phyloP scores from a whole-genome alignment of 2,113 vertebrate species.

The Malurus alboscapulatus region DNA sequence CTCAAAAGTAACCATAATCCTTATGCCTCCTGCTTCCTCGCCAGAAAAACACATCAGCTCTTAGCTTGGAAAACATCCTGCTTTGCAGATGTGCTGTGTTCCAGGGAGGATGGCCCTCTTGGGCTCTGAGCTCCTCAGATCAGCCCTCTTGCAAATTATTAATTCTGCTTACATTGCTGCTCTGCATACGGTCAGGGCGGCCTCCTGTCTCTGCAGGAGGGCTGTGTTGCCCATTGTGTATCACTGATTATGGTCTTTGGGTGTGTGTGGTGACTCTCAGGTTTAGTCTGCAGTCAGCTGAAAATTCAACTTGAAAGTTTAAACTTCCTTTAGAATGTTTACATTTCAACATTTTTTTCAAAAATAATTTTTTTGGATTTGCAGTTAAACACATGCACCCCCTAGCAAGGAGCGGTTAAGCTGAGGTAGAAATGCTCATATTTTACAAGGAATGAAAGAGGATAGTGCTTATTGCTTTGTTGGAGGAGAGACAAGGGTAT shows the following conservation, averaged over 20 bases:
- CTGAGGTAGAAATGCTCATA: neutral
- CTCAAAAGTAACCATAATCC: neutral
- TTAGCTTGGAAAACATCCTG: neutral
- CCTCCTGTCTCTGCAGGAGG: neutral
- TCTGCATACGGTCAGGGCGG: fast-evolving
- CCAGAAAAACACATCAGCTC: slow-evolving; percentile 15
- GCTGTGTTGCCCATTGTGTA: fast-evolving
- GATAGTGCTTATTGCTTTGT: neutral
- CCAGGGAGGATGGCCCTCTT: neutral
- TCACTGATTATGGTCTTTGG: neutral
- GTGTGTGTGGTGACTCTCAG: neutral
- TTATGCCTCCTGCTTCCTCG: neutral
- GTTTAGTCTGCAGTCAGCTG: neutral
- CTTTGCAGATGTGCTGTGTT: neutral
- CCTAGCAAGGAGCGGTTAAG: neutral
- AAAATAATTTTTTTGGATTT: neutral
- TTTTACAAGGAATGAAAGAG: neutral
- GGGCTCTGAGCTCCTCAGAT: neutral
- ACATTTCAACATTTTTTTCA: neutral
- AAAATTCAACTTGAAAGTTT: neutral
- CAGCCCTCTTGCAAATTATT: neutral
- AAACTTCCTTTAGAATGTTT: neutral
- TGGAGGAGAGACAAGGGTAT: neutral
- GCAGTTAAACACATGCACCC: fast-evolving
- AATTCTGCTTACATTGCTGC: neutral